These are phyloP conservation scores for Gerris buenoi DNA, from an alignment of 1,140 invertebrate genomes.

Conservation along the genomic window DNA sequence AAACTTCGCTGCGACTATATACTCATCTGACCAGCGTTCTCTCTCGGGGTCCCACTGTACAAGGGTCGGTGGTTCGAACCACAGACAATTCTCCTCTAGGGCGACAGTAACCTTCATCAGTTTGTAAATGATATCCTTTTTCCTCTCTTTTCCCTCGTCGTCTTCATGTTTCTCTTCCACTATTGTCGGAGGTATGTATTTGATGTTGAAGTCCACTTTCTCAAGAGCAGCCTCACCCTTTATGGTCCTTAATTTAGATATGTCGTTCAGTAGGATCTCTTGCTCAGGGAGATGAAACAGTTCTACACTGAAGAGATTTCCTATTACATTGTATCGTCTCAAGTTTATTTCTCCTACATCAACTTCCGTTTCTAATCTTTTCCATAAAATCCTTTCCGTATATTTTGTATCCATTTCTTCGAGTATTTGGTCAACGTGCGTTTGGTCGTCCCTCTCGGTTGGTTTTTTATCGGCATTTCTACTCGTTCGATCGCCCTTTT, in stretches of 20 bases:
- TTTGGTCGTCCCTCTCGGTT: conserved; percentile 21
- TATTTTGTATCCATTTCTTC: conserved; percentile 11
- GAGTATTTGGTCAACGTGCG: conserved; percentile 7
- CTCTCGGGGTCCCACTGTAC: conserved; percentile 52
- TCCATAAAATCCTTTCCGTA: conserved; percentile 11
- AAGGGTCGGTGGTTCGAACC: conserved; percentile 66
- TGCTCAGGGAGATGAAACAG: conserved; percentile 49
- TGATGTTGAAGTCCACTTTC: conserved; percentile 14
- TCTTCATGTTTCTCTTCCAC: conserved; percentile 12
- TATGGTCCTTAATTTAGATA: conserved; percentile 16
- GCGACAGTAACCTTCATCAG: conserved; percentile 29
- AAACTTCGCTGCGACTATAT: conserved; percentile 64
- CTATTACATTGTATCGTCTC: conserved; percentile 44
- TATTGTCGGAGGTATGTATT: conserved; percentile 17
- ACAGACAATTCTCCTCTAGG: conserved; percentile 55
- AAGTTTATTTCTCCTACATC: conserved; percentile 43
- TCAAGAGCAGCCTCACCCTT: conserved; percentile 8
- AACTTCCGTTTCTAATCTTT: conserved; percentile 13
- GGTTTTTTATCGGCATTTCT: conserved; percentile 12
- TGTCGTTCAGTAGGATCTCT: conserved; percentile 29
- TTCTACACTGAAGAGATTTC: conserved; percentile 46
- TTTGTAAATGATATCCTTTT: conserved; percentile 15
- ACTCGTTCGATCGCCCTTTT: conserved; percentile 7
- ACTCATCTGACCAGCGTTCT: conserved; percentile 51
- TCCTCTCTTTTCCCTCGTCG: conserved; percentile 18